Evolutionary conservation across 2,888 invertebrate species (phyloP), one percentile per base, ranked within the genome.

Genomic region (Pardosa pseudoannulata): DNA sequence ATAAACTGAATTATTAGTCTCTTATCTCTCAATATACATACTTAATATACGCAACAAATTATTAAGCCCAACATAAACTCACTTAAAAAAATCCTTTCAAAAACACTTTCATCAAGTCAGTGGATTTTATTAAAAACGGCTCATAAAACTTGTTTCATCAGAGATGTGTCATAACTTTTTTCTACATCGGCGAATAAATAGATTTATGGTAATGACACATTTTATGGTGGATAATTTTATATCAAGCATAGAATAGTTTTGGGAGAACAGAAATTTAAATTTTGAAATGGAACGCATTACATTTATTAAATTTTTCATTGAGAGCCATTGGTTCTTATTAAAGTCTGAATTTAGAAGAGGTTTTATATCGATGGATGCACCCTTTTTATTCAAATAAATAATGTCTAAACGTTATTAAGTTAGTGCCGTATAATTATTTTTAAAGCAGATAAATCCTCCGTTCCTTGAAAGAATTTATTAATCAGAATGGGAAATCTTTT

Each of bases 111-210:
- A 46, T 46, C 9, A 46, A 46, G 46, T 16, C 16, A 46, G 46
- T 46, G 46, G 46, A 16, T 46, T 46, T 46, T 46, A 46, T 46
- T 46, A 46, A 46, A 46, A 46, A 46, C 16, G 16, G 13, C 46
- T 46, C 46, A 46, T 46, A 46, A 46, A 46, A 46, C 46, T 13
- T 46, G 46, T 46, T 46, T 46, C 46, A 46, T 46, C 46, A 13
- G 46, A 16, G 46, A 46, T 46, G 46, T 46, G 46, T 46, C 46
- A 46, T 16, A 13, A 6, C 46, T 46, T 46, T 13, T 16, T 46
- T 16, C 2, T 46, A 16, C 46, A 13, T 46, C 46, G 46, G 7
- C 16, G 46, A 46, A 16, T 46, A 46, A 46, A 46, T 46, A 13
- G 46, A 46, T 46, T 46, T 46, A 46, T 16, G 46, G 46, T 46